Conservation (phyloP, 2,888 invertebrate genomes). For the Dichetophora obliterata region DNA sequence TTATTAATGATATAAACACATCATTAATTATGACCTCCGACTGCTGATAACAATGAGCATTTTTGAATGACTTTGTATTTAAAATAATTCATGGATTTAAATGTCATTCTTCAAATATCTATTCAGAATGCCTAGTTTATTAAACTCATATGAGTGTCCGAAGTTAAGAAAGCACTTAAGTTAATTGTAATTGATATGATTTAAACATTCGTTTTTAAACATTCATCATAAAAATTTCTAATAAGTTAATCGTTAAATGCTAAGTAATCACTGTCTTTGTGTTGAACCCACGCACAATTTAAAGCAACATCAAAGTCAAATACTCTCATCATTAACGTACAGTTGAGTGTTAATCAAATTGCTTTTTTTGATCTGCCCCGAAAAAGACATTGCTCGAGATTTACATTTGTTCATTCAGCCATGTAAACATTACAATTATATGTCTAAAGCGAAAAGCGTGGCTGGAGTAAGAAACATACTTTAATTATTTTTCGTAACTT, state of each 20-base stretch:
- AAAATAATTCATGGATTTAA: background rate
- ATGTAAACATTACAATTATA: background rate
- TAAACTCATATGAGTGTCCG: background rate
- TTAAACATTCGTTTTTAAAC: background rate
- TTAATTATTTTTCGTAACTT: too few species aligned
- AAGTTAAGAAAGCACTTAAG: conserved; percentile 1
- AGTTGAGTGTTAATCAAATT: too few species aligned
- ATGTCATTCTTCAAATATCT: conserved; percentile 1
- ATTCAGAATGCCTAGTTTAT: background rate
- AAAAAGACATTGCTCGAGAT: background rate
- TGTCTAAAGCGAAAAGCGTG: background rate
- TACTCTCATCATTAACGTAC: background rate
- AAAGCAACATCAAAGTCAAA: background rate
- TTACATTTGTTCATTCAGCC: background rate
- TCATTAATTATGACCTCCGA: background rate
- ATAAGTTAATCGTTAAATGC: background rate
- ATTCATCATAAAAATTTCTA: too few species aligned
- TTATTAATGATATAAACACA: background rate
- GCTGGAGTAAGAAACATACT: too few species aligned
- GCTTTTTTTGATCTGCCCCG: conserved; percentile 1
- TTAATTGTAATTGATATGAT: conserved; percentile 24
- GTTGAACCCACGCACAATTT: background rate
- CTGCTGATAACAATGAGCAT: background rate
- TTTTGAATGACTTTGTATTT: background rate
- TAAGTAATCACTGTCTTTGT: background rate